A percentile compares a stretch with the other conserved stretches of the same genome.
Conservation (phyloP, 2,113 vertebrate species). For the Pedetes capensis region DNA sequence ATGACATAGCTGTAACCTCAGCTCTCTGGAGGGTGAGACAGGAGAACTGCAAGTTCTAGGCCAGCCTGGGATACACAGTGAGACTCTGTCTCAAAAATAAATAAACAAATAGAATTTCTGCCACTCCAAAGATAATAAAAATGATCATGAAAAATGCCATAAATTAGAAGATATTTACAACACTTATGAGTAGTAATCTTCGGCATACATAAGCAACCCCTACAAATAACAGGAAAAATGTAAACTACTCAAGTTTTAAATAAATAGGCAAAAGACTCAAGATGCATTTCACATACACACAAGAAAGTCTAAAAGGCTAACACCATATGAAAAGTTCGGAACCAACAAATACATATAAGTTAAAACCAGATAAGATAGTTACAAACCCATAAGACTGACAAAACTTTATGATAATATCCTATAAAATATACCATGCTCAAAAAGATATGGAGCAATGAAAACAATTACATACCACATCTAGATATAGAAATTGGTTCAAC, state of each 20-base stretch:
- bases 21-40: no score
- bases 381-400: not conserved
- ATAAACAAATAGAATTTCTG: no score
- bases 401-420: not conserved
- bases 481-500: not conserved
- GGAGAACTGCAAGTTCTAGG: no score
- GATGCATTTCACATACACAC: not conserved
- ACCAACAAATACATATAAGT: constrained; percentile 10
- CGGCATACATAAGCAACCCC: not conserved
- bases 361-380: constrained; percentile 34
- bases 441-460: not conserved
- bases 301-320: constrained; percentile 22
- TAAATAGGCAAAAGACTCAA: not conserved
- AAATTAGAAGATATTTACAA: not conserved
- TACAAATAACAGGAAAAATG: not conserved
- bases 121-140: not conserved
- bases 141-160: not conserved
- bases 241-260: constrained; percentile 23
- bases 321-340: not conserved
- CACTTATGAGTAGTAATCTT: not conserved
- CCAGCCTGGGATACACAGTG: no score
- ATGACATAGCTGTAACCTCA: no score
- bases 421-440: constrained; percentile 17
- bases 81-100: no score
- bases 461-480: not conserved